Base-by-base conservation (phyloP, 2,113 vertebrate genomes). In the Carlito syrichta region DNA sequence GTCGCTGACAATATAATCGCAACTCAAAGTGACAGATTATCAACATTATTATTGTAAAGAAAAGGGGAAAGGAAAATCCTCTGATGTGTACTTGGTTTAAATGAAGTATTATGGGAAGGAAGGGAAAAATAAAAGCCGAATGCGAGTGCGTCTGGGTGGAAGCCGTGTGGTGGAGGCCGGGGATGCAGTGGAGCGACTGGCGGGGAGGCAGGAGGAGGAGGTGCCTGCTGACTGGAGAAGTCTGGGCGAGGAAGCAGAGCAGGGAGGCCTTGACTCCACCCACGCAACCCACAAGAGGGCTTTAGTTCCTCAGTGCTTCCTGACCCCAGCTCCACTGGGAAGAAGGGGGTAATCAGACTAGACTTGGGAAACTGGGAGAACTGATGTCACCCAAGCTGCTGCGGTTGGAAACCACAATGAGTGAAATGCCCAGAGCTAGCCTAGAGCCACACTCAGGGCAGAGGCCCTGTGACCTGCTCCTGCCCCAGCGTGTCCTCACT, bases 1-100 rank as follows among this genome's bases (percentile, higher is more conserved):
- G 83, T 89, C 95, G 97, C 97, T 98, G 98, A 98, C 98, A 99
- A 97, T 97, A 98, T 98, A 99, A 99, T 98, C 96, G 97, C 98
- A 98, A 96, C 97, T 98, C 97, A 97, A 97, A 98, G 95, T 98
- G 98, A 99, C 98, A 98, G 97, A 98, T 98, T 98, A 98, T 98
- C 98, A 98, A 97, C 97, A 97, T 97, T 98, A 98, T 97, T 98
- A 98, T 96, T 98, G 85, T 97, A 97, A 97, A 98, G 98, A 96
- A 97, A 98, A 89, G 86, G 90, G 69, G 89, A 74, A 97, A 95
- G 84, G 96, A 98, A 98, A 98, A 96, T 45, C 93, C 92, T 96
- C 94, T 50, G 95, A 97, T 97, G 93, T 45, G 85, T 89, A 91
- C 92, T 98, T 97, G 97, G 86, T 97, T 98, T 98, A 98, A 95